These are phyloP conservation scores for Parasteatoda tepidariorum DNA, from an alignment of 1,140 invertebrate species.

Conservation along the genomic window DNA sequence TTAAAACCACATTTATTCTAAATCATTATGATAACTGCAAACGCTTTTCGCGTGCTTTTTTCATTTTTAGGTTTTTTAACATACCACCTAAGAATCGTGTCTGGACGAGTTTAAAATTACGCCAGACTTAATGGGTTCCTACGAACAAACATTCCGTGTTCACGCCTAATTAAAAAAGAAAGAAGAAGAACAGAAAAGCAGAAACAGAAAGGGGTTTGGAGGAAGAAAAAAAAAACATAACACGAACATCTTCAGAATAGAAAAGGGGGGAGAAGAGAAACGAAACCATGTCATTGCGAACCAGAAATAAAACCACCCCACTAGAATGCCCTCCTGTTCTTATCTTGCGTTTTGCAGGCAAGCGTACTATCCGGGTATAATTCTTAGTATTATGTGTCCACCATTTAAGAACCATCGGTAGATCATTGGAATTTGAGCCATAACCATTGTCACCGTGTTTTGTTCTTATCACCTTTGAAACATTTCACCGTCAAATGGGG, in stretches of 20 bases:
- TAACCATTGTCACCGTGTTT: neutral
- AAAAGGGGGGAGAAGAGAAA: neutral
- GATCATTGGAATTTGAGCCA: conserved; percentile 22
- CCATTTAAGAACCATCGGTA: conserved; percentile 57
- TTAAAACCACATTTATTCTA: no score
- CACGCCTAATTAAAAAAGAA: neutral
- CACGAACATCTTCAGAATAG: neutral
- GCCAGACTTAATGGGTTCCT: no score
- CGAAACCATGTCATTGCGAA: conserved; percentile 30
- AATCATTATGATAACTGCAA: no score
- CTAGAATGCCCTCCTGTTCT: neutral
- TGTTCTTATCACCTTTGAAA: neutral
- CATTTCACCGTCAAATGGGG: neutral
- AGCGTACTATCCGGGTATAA: conserved; percentile 30
- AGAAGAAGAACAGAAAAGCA: no score
- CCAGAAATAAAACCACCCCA: conserved; percentile 8
- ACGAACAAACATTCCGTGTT: neutral
- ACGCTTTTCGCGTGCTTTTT: no score
- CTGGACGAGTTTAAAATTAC: no score
- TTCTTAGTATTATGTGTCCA: conserved; percentile 47
- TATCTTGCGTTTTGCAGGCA: conserved; percentile 39
- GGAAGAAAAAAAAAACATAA: neutral
- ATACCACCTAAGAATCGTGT: no score
- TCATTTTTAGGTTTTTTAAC: no score
- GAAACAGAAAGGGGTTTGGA: no score